Evolutionary conservation across 2,888 invertebrate genomes (phyloP), one percentile per base, ranked within the genome.

Genomic region (Cyrtodaria siliqua): DNA sequence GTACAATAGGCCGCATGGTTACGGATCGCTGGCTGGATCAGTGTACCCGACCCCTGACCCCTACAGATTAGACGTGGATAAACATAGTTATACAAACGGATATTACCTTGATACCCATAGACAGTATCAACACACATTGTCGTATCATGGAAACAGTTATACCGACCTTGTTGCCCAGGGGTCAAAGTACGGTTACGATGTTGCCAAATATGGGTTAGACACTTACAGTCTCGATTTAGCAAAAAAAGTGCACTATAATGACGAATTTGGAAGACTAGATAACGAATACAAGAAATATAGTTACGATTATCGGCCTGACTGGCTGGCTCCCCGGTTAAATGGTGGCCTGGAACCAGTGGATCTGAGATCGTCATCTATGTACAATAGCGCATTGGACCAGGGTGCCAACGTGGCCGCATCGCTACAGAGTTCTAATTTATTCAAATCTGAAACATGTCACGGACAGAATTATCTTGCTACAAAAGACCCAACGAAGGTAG

Each of bases 121-220:
- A 73, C 92, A 92, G 69, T 92, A 91, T 79, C 91, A 92, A 63
- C 88, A 90, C 64, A 82, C 89, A 6, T 79, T 91, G 52, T 87
- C 90, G 33, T 92, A 91, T 79, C 85, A 87, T 61, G 86, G 89
- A 57, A 91, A 90, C 68, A 86, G 89, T 38, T 92, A 92, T 68
- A 77, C 91, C n/a, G 92, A 92, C 64, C 75, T 92, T 38, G 86
- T 92, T 79, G 77, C 88, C 1, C 83, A 88, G 49, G 78, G 90
- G 9, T 77, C 87, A 20, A 92, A 92, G 73, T 92, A 91, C 77
- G 87, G 90, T 24, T 91, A 90, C 68, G 90, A 91, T 69, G 78
- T 90, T 50, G 71, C 88, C 49, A 90, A 90, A 67, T 91, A 91
- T 78, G 89, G 90, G 29, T 84, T 90, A 55, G 90, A 91, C 50